phyloP scores from a whole-genome alignment of 1,140 invertebrate species.

The Mamestra configurata region DNA sequence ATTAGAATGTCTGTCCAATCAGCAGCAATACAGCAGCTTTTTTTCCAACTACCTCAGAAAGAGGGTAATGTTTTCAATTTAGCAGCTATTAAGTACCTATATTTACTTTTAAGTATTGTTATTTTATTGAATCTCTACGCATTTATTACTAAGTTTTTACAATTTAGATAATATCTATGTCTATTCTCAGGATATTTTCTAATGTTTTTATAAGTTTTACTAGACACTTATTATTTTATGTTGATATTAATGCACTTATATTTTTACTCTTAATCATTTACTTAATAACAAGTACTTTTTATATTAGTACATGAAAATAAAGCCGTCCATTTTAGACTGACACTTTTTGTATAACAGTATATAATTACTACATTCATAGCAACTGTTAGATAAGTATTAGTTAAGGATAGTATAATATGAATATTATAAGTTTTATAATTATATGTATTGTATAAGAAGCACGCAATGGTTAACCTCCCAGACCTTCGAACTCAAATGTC shows the following conservation, averaged over 20 bases:
- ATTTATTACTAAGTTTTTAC: background rate
- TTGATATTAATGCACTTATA: background rate
- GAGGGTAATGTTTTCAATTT: no score
- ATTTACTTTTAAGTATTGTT: background rate
- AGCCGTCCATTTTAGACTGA: conserved; percentile 47
- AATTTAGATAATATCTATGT: background rate
- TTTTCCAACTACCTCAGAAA: no score
- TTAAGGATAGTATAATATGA: background rate
- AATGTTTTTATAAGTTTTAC: background rate
- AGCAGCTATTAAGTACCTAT: background rate
- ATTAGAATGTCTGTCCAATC: no score
- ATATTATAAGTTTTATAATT: background rate
- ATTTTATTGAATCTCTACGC: conserved; percentile 3
- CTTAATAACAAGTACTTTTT: background rate
- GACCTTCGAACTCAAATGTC: no score
- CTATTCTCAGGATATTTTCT: background rate
- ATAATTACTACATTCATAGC: conserved; percentile 28
- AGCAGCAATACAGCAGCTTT: no score
- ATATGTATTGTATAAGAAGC: no score
- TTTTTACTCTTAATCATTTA: conserved; percentile 22
- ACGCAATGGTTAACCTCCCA: no score
- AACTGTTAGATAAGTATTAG: conserved; percentile 2
- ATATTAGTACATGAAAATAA: background rate
- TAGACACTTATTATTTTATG: background rate
- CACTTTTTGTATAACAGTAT: conserved; percentile 20